These are phyloP conservation scores for Drosophila pandora DNA, from an alignment of 1,140 invertebrate genomes.

Conservation along the genomic window DNA sequence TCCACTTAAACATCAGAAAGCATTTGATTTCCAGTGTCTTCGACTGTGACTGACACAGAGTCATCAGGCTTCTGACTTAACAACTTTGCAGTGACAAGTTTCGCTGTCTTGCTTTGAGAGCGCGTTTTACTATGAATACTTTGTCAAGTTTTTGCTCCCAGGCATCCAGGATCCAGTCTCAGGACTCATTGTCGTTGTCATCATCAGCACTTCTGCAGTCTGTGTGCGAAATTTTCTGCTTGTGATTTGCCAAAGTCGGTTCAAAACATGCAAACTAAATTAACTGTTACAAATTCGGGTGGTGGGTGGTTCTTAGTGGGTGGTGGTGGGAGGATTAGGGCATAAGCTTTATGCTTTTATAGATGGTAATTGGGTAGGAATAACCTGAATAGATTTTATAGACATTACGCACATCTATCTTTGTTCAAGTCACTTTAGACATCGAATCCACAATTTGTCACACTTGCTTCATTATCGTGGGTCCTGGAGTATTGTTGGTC, in stretches of 20 bases:
- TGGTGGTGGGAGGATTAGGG: not conserved
- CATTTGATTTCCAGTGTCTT: constrained; percentile 2
- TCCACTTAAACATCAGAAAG: not conserved
- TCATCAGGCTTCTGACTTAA: constrained; percentile 78
- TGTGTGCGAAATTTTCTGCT: constrained; percentile 41
- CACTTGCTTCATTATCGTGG: constrained; percentile 40
- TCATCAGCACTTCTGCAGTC: constrained; percentile 48
- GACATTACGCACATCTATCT: constrained; percentile 22
- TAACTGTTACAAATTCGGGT: constrained; percentile 62
- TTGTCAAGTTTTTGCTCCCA: constrained; percentile 72
- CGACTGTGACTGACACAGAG: constrained; percentile 56
- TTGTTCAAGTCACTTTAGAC: constrained; percentile 39
- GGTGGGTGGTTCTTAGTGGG: not conserved
- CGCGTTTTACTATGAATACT: constrained; percentile 72
- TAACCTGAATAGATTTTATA: constrained; percentile 14
- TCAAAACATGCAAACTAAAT: constrained; percentile 64
- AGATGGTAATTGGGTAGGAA: constrained; percentile 5
- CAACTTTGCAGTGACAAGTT: constrained; percentile 77
- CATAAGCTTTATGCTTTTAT: constrained; percentile 28
- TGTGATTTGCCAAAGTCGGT: constrained; percentile 65
- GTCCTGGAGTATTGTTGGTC: constrained; percentile 5
- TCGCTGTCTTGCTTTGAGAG: constrained; percentile 61
- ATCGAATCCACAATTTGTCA: constrained; percentile 48
- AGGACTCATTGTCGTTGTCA: constrained; percentile 55
- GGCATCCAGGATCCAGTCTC: constrained; percentile 28